Conservation (phyloP, 2,797 vertebrate genomes). For the Botia kubotai region DNA sequence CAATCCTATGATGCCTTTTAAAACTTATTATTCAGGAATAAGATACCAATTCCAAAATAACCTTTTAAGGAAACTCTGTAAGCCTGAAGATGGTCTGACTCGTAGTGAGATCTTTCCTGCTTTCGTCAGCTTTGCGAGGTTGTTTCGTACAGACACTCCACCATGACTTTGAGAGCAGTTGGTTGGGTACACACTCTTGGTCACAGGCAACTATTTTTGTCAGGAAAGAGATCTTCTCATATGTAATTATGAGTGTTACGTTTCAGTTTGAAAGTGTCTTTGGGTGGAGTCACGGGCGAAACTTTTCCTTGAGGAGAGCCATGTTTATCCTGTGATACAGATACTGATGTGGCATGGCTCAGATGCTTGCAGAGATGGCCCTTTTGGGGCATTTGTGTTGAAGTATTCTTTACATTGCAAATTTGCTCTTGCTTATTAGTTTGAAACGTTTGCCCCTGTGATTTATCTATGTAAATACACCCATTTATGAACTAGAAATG, state of each 20-base stretch:
- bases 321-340: conserved; percentile 27
- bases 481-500: no score
- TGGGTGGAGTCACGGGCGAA: conserved; percentile 59
- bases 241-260: conserved; percentile 75
- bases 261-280: conserved; percentile 79
- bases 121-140: conserved; percentile 13
- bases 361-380: conserved; percentile 2
- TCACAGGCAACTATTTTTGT: conserved; percentile 60
- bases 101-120: not conserved
- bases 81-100: not conserved
- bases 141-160: conserved; percentile 33
- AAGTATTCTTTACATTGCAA: not conserved
- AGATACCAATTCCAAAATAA: no score
- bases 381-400: conserved; percentile 2
- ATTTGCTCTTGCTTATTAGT: not conserved
- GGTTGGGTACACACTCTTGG: conserved; percentile 39
- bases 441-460: not conserved
- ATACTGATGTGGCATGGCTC: conserved; percentile 30
- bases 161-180: conserved; percentile 38
- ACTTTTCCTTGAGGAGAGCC: conserved; percentile 46
- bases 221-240: conserved; percentile 51
- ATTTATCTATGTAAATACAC: no score
- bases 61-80: no score
- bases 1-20: no score
- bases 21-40: no score